Evolutionary conservation across 1,140 invertebrate species (phyloP).

Genomic region (Phocides pigmalion): DNA sequence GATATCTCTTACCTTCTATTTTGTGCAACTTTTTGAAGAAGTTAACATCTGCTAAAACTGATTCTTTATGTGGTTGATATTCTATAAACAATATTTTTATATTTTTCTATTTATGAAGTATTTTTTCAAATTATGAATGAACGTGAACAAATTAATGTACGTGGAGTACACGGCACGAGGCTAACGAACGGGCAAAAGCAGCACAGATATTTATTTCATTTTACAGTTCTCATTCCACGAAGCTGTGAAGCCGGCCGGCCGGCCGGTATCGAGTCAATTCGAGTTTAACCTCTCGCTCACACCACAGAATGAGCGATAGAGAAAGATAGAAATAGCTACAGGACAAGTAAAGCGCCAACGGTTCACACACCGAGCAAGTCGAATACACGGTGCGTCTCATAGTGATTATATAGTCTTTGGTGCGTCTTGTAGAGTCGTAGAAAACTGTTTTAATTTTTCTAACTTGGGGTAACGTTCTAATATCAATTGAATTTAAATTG

Average conservation of each 20-base stretch:
- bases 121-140: constrained; percentile 9
- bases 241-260: neutral
- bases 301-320: neutral
- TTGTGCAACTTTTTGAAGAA: constrained; percentile 3
- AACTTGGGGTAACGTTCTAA: no score
- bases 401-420: no score
- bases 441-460: no score
- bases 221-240: neutral
- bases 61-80: neutral
- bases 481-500: no score
- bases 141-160: constrained; percentile 5
- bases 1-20: constrained; percentile 18
- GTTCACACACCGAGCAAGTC: no score
- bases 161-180: neutral
- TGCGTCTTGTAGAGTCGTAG: no score
- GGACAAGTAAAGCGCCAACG: no score
- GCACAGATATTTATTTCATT: constrained; percentile 20
- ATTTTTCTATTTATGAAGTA: neutral
- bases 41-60: constrained; percentile 3
- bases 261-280: neutral
- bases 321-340: neutral
- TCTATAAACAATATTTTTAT: neutral
- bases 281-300: neutral
- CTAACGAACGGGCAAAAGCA: constrained; percentile 6
- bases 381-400: no score